Evolutionary conservation across 2,113 vertebrate species (phyloP).

Genomic region (Naja naja): DNA sequence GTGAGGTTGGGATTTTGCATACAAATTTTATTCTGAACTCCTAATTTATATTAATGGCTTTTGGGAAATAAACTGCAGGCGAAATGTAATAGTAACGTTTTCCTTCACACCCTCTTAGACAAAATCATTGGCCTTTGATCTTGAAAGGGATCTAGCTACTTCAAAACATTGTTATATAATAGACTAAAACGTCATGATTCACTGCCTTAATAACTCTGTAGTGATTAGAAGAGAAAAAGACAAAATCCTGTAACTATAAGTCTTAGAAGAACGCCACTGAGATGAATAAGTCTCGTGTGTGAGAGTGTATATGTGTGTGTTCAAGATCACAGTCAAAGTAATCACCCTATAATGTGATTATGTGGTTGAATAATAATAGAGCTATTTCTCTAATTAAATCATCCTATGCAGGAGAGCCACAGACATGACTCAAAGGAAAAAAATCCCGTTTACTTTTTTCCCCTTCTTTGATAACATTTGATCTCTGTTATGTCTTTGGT

Average conservation of each 20-base stretch:
- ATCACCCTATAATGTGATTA: conserved; percentile 58
- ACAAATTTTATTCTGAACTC: not conserved
- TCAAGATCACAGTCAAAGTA: conserved; percentile 48
- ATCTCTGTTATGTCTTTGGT: conserved; percentile 31
- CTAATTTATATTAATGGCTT: conserved; percentile 14
- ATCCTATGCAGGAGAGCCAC: conserved; percentile 48
- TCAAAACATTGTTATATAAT: conserved; percentile 1
- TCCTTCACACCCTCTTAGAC: conserved; percentile 3
- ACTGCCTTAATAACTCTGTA: conserved; percentile 31
- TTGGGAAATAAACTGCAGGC: not conserved
- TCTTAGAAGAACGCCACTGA: not conserved
- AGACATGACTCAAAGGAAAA: conserved; percentile 45
- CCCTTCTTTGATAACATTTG: conserved; percentile 37
- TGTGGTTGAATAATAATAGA: conserved; percentile 52
- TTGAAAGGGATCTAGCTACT: conserved; percentile 18
- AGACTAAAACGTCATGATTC: not conserved
- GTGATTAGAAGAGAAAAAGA: not conserved
- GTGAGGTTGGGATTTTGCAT: not conserved
- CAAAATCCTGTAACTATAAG: not conserved
- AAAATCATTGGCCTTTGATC: conserved; percentile 20
- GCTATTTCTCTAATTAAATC: conserved; percentile 54
- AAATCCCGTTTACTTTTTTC: conserved; percentile 44
- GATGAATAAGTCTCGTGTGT: not conserved
- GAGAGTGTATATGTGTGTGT: not conserved
- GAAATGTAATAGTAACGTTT: not conserved